Evolutionary conservation across 2,797 vertebrate species (phyloP).

Genomic region (Pangasius macronema): DNA sequence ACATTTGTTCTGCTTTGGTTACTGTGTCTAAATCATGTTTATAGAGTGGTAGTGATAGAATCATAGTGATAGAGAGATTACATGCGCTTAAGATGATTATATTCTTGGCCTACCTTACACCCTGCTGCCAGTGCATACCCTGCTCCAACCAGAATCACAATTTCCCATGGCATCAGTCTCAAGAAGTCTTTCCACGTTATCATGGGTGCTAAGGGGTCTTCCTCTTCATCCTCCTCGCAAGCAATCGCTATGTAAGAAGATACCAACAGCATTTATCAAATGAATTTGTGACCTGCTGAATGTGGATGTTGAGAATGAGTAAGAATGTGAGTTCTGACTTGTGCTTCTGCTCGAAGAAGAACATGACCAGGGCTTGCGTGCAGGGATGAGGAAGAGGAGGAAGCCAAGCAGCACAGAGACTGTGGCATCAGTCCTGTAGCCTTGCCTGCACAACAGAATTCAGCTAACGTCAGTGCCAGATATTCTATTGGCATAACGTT

Average conservation of each 20-base stretch:
- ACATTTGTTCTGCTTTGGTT: background rate
- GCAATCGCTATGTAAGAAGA: conserved; percentile 11
- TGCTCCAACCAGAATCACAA: conserved; percentile 95
- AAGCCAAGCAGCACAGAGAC: conserved; percentile 95
- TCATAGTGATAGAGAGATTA: background rate
- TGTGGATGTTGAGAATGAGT: background rate
- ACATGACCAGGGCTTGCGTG: conserved; percentile 82
- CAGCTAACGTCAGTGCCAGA: background rate
- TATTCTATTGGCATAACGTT: background rate
- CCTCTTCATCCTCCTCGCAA: conserved; percentile 58
- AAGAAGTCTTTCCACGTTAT: conserved; percentile 99
- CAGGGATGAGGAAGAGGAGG: conserved; percentile 96
- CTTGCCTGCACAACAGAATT: conserved; percentile 78
- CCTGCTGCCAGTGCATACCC: conserved; percentile 96
- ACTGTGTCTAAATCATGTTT: background rate
- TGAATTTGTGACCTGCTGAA: background rate
- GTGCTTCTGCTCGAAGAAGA: conserved; percentile 69
- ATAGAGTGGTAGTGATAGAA: background rate
- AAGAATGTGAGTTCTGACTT: conserved; percentile 69
- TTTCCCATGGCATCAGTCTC: conserved; percentile 98
- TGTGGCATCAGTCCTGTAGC: conserved; percentile 93
- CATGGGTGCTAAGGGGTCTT: conserved; percentile 80
- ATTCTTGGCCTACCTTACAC: conserved; percentile 82
- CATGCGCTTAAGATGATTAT: background rate
- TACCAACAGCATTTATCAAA: background rate